phyloP scores from a whole-genome alignment of 2,113 vertebrate genomes.

The Poecilia latipinna region DNA sequence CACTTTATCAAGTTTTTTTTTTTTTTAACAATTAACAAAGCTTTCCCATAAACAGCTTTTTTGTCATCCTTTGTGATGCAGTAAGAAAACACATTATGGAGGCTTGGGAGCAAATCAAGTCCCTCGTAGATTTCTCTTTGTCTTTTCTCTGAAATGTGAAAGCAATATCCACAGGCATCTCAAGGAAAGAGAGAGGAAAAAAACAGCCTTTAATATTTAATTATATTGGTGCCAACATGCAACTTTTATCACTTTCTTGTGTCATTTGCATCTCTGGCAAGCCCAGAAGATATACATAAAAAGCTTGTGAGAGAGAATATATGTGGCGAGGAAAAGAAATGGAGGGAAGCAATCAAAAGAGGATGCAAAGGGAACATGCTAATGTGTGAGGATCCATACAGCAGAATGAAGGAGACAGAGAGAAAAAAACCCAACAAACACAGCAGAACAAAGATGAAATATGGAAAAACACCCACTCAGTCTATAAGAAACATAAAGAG shows the following conservation, averaged over 20 bases:
- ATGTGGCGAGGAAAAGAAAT: constrained; percentile 21
- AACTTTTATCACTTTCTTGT: constrained; percentile 82
- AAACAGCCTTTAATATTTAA: constrained; percentile 81
- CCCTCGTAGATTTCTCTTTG: constrained; percentile 51
- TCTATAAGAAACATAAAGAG: neutral
- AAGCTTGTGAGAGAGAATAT: constrained; percentile 29
- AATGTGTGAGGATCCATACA: constrained; percentile 49
- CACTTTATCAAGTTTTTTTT: constrained; percentile 34
- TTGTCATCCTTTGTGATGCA: constrained; percentile 55
- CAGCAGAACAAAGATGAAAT: constrained; percentile 42
- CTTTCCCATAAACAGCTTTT: constrained; percentile 42
- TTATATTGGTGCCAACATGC: constrained; percentile 80
- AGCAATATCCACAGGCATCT: constrained; percentile 81
- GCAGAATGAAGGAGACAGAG: constrained; percentile 39
- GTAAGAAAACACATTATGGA: constrained; percentile 60
- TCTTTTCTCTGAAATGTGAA: constrained; percentile 71
- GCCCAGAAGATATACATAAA: constrained; percentile 71
- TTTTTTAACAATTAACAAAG: constrained; percentile 43
- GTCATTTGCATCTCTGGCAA: constrained; percentile 79
- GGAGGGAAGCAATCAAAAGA: constrained; percentile 32
- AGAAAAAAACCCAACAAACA: constrained; percentile 20
- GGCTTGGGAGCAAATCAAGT: constrained; percentile 67
- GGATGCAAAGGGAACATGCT: constrained; percentile 32
- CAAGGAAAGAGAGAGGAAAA: constrained; percentile 34
- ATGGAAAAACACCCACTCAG: neutral